Evolutionary conservation across 2,888 invertebrate genomes (phyloP), one percentile per base, ranked within the genome.

Genomic region (Drosophila seclusa): DNA sequence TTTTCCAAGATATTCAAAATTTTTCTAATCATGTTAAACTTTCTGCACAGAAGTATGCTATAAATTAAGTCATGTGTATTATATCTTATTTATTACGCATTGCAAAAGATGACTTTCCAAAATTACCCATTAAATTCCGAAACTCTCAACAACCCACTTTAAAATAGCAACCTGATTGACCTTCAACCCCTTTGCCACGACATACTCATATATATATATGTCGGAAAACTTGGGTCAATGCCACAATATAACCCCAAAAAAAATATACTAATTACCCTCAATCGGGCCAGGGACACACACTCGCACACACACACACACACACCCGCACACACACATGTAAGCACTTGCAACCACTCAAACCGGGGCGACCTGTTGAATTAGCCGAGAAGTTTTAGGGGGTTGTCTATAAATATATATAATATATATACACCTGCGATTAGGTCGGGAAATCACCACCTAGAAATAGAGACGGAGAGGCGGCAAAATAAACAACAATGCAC

Each of bases 321-420:
- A 72, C 78, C 69, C 61, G 55, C 42, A 21, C 53, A 67, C 50
- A 55, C 29, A 58, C 60, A 18, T 24, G 18, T 13, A 18, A 34
- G 6, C 68, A 16, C 55, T 55, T 57, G 24, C 73, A 73, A 76
- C 82, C 83, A 87, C 82, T 80, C 27, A 1, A 55, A 52, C 53
- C 50, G 60, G 64, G 52, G 50, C 57, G 66, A 85, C 84, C 84
- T 85, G 84, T 85, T 85, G 89, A 73, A 74, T 64, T 69, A 63
- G 52, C 32, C 54, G 48, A 42, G 73, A 73, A 49, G 55, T 76
- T 70, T 64, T 68, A 76, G 80, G 80, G 80, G 78, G 45, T 78
- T 76, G 80, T 76, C 78, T 75, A 75, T 40, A 63, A 62, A 54
- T 69, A 64, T 58, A 21, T 59, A 67, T 57, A 55, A 49, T 68